Evolutionary conservation across 1,140 invertebrate species (phyloP), one percentile per base, ranked within the genome.

Genomic region (Micrasema minimum): DNA sequence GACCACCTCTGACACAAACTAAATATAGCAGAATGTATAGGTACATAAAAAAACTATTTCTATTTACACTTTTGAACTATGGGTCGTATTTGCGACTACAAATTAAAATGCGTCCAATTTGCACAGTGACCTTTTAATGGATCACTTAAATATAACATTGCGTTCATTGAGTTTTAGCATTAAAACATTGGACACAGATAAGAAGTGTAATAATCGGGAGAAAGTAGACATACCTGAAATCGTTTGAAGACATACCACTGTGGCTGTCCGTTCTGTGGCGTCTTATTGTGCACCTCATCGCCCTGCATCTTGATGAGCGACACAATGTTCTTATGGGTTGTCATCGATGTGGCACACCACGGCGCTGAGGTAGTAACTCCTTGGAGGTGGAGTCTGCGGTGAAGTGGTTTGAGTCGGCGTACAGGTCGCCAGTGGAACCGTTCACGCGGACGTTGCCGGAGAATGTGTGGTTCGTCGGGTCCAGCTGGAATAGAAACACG

Each of bases 161-260:
- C n/a, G n/a, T n/a, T n/a, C n/a, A n/a, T n/a, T n/a, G n/a, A n/a
- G n/a, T n/a, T n/a, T n/a, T n/a, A n/a, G n/a, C n/a, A n/a, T n/a
- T n/a, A 51, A 51, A 51, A 20, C 14, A 16, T 43, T 43, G 41
- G n/a, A 46, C 14, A 46, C 5, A 46, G n/a, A n/a, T n/a, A n/a
- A n/a, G 6, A 46, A 16, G 9, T 38, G 38, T n/a, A n/a, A n/a
- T n/a, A n/a, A n/a, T n/a, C n/a, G n/a, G n/a, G n/a, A n/a, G n/a
- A n/a, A n/a, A n/a, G n/a, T n/a, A n/a, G n/a, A 77, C 78, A 82
- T 80, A 90, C 91, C 89, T 87, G 77, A 98, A 93, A 85, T 98
- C 96, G 80, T 98, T n/a, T 98, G 79, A 97, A 97, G 66, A 97
- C 87, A 77, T 95, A 96, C 95, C 96, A 98, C 77, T 92, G 90